Evolutionary conservation across 30 jellyfish, hydroid and myxozoan genomes (phyloP).

Genomic region (Hydra vulgaris): DNA sequence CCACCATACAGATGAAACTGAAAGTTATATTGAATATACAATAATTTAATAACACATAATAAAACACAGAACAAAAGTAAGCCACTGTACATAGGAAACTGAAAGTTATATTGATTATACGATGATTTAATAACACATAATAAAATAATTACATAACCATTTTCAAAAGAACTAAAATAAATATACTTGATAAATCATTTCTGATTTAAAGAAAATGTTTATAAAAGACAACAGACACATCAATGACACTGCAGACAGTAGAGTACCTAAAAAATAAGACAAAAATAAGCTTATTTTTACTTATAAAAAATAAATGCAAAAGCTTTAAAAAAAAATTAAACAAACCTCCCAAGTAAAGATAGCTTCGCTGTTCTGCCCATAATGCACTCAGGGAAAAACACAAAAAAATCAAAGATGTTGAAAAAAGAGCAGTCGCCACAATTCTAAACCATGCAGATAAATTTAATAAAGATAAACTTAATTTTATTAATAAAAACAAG

Average conservation of each 20-base stretch:
- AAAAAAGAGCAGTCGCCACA: slow-evolving; percentile 87
- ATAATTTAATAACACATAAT: background rate
- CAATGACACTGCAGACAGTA: slow-evolving; percentile 49
- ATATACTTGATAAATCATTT: slow-evolving; percentile 55
- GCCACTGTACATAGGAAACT: slow-evolving; percentile 90
- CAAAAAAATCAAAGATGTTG: slow-evolving; percentile 77
- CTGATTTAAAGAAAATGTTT: slow-evolving; percentile 68
- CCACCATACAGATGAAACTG: slow-evolving; percentile 94
- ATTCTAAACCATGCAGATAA: slow-evolving; percentile 33
- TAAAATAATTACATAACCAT: background rate
- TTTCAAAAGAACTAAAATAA: background rate
- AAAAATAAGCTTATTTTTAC: too few relatives aligned
- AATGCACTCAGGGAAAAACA: slow-evolving; percentile 89
- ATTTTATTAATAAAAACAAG: too few relatives aligned
- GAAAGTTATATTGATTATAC: background rate
- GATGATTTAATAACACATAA: background rate
- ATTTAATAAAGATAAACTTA: too few relatives aligned
- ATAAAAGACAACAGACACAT: slow-evolving; percentile 48
- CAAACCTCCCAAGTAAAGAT: slow-evolving; percentile 88
- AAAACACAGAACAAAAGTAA: slow-evolving; percentile 47
- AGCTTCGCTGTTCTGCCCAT: slow-evolving; percentile 90
- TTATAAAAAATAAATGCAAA: background rate
- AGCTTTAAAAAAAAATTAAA: background rate
- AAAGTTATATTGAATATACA: background rate
- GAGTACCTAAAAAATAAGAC: slow-evolving; percentile 38